phyloP scores from a whole-genome alignment of 2,797 vertebrate species.

The Poeciliopsis infans region DNA sequence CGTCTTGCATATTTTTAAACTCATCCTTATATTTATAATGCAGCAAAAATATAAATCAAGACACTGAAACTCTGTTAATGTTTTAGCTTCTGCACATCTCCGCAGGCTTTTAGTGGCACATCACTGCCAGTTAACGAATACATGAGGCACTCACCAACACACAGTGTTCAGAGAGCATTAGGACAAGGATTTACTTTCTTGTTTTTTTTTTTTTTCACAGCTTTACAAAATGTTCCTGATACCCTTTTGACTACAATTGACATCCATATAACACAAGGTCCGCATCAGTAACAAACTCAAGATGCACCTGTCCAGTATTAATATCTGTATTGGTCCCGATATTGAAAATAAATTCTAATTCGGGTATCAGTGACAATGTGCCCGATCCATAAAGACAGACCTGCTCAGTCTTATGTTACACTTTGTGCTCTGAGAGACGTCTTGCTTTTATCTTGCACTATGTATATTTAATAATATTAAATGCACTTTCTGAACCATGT shows the following conservation, averaged over 20 bases:
- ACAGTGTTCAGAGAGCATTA: constrained; percentile 10
- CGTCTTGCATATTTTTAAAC: constrained; percentile 80
- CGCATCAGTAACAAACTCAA: neutral
- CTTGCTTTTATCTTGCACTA: too few relatives aligned
- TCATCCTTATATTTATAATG: constrained; percentile 79
- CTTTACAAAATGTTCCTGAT: neutral
- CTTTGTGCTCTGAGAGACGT: too few relatives aligned
- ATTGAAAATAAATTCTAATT: too few relatives aligned
- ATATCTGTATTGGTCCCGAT: too few relatives aligned
- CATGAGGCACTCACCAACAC: constrained; percentile 15
- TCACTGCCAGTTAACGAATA: constrained; percentile 57
- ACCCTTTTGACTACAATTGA: neutral
- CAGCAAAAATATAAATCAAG: constrained; percentile 73
- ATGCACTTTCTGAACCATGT: too few relatives aligned
- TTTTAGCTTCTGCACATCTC: constrained; percentile 64
- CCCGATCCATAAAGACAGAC: too few relatives aligned
- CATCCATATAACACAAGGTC: neutral
- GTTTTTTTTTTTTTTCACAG: neutral
- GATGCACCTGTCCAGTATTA: too few relatives aligned
- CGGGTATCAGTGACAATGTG: too few relatives aligned
- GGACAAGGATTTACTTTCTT: neutral
- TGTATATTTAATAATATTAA: too few relatives aligned
- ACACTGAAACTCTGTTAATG: constrained; percentile 76
- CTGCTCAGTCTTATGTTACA: too few relatives aligned
- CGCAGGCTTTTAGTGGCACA: constrained; percentile 51